Evolutionary conservation across 2,888 invertebrate species (phyloP), one percentile per base, ranked within the genome.

Genomic region (Drosophila kokeensis): DNA sequence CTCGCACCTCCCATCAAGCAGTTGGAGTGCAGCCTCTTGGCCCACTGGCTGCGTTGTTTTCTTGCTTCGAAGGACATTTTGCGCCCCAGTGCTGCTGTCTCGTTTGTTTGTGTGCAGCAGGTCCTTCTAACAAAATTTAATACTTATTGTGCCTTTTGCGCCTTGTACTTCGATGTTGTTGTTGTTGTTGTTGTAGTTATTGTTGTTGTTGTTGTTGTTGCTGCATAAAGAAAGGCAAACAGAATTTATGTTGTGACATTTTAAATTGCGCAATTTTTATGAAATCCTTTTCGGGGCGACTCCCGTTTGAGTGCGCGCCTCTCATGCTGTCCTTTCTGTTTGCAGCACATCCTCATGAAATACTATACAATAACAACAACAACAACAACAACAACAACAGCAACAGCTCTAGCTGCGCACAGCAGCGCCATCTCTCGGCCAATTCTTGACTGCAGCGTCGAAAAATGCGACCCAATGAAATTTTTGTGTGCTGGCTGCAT

Each of bases 201-300:
- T 81, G 67, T 53, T 67, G 70, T 52, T 67, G 76, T 50, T 69
- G 79, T 38, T 73, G 67, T 63, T 73, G 79, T 58, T 80, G 83
- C 75, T 82, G 91, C 89, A 89, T 83, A 85, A 89, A 86, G 90
- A 85, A 89, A 83, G 83, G 87, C 90, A 92, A 88, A 90, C 87
- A 89, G 90, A 92, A 92, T 92, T 92, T 92, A 92, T 92, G 93
- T 92, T 92, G 93, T 92, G 93, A 93, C 93, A 92, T 90, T 92
- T 92, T 90, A 92, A 93, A 93, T 91, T 92, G 92, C 91, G 92
- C 92, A 91, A 92, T 92, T 92, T 91, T 92, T 92, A 92, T 92
- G 90, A 92, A 92, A 92, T 92, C 91, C 90, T 92, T 92, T 91
- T 81, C 68, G 64, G 73, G 71, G 76, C 77, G 76, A 69, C 67